Conservation (phyloP, 2,113 vertebrate genomes). For the Centropus bengalensis region DNA sequence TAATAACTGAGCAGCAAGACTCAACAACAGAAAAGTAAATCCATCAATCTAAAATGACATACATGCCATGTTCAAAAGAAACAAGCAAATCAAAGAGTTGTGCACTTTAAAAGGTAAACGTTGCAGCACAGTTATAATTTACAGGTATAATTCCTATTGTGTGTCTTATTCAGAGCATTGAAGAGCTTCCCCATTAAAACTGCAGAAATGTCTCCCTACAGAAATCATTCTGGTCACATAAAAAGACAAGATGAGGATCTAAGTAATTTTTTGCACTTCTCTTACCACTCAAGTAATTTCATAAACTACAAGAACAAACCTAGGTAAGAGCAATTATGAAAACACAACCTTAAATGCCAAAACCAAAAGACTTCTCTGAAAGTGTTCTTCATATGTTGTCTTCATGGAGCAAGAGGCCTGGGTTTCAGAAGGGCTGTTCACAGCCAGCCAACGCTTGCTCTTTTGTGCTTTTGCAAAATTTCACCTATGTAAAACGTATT, state of each 20-base stretch:
- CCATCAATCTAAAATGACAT: background rate
- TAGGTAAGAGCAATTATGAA: background rate
- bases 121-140: background rate
- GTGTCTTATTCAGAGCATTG: background rate
- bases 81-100: background rate
- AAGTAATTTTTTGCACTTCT: background rate
- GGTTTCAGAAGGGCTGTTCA: background rate
- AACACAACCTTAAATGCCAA: background rate
- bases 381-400: background rate
- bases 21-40: constrained; percentile 18
- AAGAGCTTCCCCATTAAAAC: background rate
- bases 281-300: background rate
- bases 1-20: background rate
- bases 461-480: background rate
- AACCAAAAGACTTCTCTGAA: background rate
- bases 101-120: background rate
- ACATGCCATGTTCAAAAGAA: background rate
- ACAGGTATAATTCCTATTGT: background rate
- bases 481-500: background rate
- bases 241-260: background rate
- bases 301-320: background rate
- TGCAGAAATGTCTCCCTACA: background rate
- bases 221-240: rapidly evolving
- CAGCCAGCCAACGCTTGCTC: background rate
- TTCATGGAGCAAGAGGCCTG: background rate